phyloP scores from a whole-genome alignment of 2,888 invertebrate species.

The Lasioglossum marginatum region DNA sequence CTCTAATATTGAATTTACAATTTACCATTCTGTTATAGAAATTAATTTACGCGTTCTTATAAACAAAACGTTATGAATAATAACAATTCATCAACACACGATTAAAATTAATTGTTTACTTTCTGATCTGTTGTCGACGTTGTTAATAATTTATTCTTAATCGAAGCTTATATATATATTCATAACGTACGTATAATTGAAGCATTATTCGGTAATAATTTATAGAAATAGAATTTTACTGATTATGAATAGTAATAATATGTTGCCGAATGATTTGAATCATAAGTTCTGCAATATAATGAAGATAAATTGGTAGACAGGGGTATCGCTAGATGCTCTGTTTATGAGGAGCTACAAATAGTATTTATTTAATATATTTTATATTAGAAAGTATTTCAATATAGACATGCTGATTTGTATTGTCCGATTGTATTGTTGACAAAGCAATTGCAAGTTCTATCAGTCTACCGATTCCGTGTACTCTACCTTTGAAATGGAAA shows the following conservation, averaged over 20 bases:
- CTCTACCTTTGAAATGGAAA: background rate
- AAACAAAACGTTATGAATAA: background rate
- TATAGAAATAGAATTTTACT: background rate
- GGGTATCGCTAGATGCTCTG: background rate
- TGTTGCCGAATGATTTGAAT: slow-evolving; percentile 1
- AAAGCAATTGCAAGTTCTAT: slow-evolving; percentile 1
- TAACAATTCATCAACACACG: background rate
- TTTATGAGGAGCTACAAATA: slow-evolving; percentile 16
- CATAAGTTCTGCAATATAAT: slow-evolving; percentile 9
- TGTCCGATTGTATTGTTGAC: background rate
- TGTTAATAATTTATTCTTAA: background rate
- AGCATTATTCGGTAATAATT: background rate
- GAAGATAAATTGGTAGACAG: background rate
- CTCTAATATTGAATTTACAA: slow-evolving; percentile 21
- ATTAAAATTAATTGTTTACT: background rate
- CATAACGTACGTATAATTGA: background rate
- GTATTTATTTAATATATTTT: slow-evolving; percentile 37
- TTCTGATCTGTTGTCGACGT: background rate
- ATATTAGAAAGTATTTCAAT: slow-evolving; percentile 1
- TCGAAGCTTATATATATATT: background rate
- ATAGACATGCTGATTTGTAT: slow-evolving; percentile 9
- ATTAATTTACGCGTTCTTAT: background rate
- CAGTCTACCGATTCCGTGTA: background rate
- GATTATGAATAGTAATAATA: slow-evolving; percentile 14
- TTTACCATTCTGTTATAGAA: background rate